A percentile compares a stretch with the other conserved stretches of the same genome.
Conservation (phyloP, 2,113 vertebrate species). For the Notothenia rossii region DNA sequence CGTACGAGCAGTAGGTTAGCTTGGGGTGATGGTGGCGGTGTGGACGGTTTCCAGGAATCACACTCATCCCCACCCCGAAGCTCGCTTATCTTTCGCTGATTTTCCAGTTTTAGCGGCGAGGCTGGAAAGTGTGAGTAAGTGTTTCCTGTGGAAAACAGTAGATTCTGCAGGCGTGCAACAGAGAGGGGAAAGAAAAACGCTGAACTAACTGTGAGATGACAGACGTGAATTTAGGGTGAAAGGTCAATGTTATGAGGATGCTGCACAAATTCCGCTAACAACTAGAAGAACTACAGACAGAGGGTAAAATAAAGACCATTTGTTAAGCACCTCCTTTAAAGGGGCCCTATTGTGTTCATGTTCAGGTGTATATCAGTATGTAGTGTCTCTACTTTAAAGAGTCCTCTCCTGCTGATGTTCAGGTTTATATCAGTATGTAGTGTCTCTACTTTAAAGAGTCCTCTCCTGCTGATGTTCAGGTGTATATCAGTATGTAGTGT, state of each 20-base stretch:
- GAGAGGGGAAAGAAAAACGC: neutral
- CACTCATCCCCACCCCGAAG: conserved; percentile 22
- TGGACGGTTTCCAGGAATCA: conserved; percentile 53
- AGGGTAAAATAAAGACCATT: too few species aligned
- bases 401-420: too few species aligned
- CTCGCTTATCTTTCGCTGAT: conserved; percentile 47
- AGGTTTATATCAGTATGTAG: too few species aligned
- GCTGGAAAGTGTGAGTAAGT: conserved; percentile 54
- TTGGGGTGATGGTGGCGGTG: neutral
- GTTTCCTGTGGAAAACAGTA: conserved; percentile 59
- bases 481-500: too few species aligned
- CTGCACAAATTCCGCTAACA: conserved; percentile 26
- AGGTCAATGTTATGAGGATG: conserved; percentile 43
- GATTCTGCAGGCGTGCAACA: conserved; percentile 12
- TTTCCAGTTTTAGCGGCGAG: conserved; percentile 61
- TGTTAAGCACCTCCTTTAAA: too few species aligned
- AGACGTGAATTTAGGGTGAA: conserved; percentile 2
- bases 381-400: too few species aligned
- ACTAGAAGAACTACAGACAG: neutral
- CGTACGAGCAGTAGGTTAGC: conserved; percentile 18
- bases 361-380: too few species aligned
- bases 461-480: too few species aligned
- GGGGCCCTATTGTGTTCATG: too few species aligned
- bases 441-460: too few species aligned
- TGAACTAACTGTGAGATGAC: conserved; percentile 22